Evolutionary conservation across 2,797 vertebrate genomes (phyloP), one percentile per base, ranked within the genome.

Genomic region (Rhinoraja longicauda): DNA sequence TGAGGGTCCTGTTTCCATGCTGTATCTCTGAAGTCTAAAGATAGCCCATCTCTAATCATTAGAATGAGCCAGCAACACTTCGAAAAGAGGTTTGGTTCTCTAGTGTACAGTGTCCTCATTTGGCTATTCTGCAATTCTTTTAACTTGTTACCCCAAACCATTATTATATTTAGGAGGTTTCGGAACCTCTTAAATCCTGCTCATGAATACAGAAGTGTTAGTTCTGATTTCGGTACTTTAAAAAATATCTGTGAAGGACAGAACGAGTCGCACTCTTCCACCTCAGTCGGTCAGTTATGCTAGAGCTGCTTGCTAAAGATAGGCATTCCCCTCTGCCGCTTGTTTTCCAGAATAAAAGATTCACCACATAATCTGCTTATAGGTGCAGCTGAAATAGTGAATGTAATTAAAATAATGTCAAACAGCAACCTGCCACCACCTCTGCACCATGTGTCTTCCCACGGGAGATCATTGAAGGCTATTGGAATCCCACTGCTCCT

Each of bases 371-470:
- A 75, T 75, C 90, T 75, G 24, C 90, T 92, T 53, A 39, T 73
- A 75, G 70, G 90, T 73, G 15, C 90, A 75, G 70, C 24, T 29
- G 24, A 92, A 75, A 75, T 75, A 75, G 57, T 92, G 90, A 92
- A 92, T 75, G 45, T 90, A 92, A 92, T 92, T 92, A 75, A 92
- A 92, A 57, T 73, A 73, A 91, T 75, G 72, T 92, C 90, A 92
- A 36, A 53, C 90, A 75, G 70, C 4, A 24, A 92, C 70, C 90
- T 75, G 72, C 72, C 90, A 73, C 26, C 72, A 53, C 36, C 39
- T 75, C 67, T 92, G 39, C 29, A 29, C 39, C 90, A 73, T 13
- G 24, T 75, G 36, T 4, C 73, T 67, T n/a, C 90, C 57, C 70
- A 57, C 7, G 90, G 70, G 90, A 92, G 26, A 39, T 13, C 53